Conservation (phyloP, 2,797 vertebrate genomes). For the Remorina albescens region DNA sequence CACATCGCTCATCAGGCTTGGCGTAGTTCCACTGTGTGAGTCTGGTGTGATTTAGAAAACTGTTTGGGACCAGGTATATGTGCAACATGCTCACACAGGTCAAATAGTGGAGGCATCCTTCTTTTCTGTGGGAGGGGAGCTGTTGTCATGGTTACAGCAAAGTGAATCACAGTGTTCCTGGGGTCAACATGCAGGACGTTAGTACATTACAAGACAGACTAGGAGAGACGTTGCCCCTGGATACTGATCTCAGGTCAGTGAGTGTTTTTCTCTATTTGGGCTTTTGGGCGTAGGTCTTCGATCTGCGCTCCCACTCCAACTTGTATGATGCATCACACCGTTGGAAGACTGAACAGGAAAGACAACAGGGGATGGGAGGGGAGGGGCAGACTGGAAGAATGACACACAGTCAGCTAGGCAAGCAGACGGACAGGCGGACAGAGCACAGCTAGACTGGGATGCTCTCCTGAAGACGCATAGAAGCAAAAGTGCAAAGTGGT, state of each 20-base stretch:
- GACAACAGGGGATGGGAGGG: conserved; percentile 2
- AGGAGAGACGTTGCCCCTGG: conserved; percentile 51
- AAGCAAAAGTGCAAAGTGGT: conserved; percentile 85
- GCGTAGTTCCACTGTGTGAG: conserved; percentile 18
- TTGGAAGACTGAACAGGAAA: conserved; percentile 43
- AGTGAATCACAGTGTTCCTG: conserved; percentile 79
- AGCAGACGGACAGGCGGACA: conserved; percentile 37
- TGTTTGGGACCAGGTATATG: conserved; percentile 45
- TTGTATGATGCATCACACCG: conserved; percentile 48
- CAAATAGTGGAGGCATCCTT: conserved; percentile 52
- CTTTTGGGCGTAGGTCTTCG: conserved; percentile 37
- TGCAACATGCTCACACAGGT: conserved; percentile 70
- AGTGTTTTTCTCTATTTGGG: neutral
- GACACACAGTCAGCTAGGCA: conserved; percentile 59
- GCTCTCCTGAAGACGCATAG: conserved; percentile 74
- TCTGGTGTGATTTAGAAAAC: conserved; percentile 34
- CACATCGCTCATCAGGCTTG: conserved; percentile 18
- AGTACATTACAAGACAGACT: conserved; percentile 64
- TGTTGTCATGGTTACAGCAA: conserved; percentile 56
- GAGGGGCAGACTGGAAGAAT: conserved; percentile 34
- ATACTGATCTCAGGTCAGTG: conserved; percentile 59
- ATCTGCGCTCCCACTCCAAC: conserved; percentile 41
- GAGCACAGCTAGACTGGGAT: conserved; percentile 52
- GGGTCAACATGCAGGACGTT: conserved; percentile 77
- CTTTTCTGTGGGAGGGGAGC: conserved; percentile 28